Percentiles rank a stretch among this genome's conserved stretches.
These are phyloP conservation scores for Diploptera punctata DNA, from an alignment of 2,888 invertebrate species.

Conservation along the genomic window DNA sequence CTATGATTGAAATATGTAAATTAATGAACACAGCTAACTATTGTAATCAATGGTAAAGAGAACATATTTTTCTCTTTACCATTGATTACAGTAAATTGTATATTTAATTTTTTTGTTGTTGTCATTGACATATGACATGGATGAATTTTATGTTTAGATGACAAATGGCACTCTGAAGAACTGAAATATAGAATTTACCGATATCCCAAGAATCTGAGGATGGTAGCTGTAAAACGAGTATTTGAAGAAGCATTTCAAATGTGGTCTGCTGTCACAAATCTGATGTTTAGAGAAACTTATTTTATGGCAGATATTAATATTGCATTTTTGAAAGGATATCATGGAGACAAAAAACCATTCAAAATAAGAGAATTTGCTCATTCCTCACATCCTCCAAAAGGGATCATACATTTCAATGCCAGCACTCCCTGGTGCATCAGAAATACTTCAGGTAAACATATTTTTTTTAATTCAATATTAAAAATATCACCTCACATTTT, in stretches of 20 bases:
- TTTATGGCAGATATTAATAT: not conserved
- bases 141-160: no score
- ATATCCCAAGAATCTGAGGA: not conserved
- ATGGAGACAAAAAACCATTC: not conserved
- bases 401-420: not conserved
- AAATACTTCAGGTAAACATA: not conserved
- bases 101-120: no score
- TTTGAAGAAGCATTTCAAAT: not conserved
- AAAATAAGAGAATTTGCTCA: not conserved
- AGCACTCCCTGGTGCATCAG: not conserved
- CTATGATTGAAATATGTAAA: no score
- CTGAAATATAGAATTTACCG: not conserved
- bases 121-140: no score
- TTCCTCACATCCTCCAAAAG: not conserved
- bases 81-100: no score
- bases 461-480: no score
- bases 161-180: not conserved
- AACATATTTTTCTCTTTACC: no score
- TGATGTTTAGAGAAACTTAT: not conserved
- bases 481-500: no score
- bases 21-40: no score
- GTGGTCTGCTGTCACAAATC: not conserved
- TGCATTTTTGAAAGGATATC: not conserved
- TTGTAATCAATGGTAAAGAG: no score
- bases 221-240: not conserved